Evolutionary conservation across 2,113 vertebrate species (phyloP).

Genomic region (Verasper variegatus): DNA sequence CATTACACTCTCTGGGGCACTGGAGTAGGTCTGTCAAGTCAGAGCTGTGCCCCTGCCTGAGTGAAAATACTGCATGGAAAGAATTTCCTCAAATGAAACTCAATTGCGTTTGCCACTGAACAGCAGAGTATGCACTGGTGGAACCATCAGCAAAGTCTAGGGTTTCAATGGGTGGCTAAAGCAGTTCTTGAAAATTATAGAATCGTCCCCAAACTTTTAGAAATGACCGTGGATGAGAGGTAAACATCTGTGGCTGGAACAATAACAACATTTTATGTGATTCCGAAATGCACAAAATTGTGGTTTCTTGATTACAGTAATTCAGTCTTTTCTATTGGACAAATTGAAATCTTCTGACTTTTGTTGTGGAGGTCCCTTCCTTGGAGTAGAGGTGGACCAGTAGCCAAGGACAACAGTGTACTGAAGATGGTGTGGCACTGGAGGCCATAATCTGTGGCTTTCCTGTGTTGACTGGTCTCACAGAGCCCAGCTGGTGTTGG

Average conservation of each 20-base stretch:
- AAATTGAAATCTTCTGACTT: constrained; percentile 35
- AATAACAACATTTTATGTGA: constrained; percentile 10
- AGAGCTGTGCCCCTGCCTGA: constrained; percentile 66
- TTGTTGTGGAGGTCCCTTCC: constrained; percentile 34
- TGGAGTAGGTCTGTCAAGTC: constrained; percentile 61
- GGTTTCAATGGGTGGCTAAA: constrained; percentile 44
- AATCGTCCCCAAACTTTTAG: constrained; percentile 15
- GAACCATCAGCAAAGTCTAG: constrained; percentile 69
- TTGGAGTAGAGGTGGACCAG: constrained; percentile 7
- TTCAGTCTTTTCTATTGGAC: constrained; percentile 10
- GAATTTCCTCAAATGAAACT: constrained; percentile 86
- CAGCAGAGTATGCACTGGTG: constrained; percentile 74
- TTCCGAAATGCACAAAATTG: constrained; percentile 10
- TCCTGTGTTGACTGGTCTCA: constrained; percentile 68
- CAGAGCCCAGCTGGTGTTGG: constrained; percentile 66
- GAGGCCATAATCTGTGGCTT: constrained; percentile 75
- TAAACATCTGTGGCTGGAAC: constrained; percentile 20
- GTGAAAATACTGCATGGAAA: constrained; percentile 74
- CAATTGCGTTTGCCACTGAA: constrained; percentile 81
- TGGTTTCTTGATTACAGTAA: constrained; percentile 16
- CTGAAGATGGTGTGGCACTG: constrained; percentile 52
- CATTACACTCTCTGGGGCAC: constrained; percentile 62
- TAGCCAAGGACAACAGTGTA: constrained; percentile 43
- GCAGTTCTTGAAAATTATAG: constrained; percentile 10
- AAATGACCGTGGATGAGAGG: constrained; percentile 16